Percentiles rank a stretch among this genome's conserved stretches.
phyloP scores from a whole-genome alignment of 2,113 vertebrate genomes.

The Centropus bengalensis region DNA sequence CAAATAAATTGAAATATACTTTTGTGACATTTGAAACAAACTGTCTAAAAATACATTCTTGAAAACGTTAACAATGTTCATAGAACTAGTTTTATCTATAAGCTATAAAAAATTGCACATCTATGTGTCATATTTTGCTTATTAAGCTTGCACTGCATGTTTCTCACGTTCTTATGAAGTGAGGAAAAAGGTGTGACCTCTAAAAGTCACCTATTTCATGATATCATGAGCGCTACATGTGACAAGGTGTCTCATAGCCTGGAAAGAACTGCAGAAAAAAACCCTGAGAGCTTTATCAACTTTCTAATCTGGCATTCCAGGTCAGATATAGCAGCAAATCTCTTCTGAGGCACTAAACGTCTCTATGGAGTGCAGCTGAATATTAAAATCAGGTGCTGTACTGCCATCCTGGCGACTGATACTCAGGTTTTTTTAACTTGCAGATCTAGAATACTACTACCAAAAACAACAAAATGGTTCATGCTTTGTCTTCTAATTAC shows the following conservation, averaged over 20 bases:
- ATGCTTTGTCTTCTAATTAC: neutral
- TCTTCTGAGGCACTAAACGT: neutral
- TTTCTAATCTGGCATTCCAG: neutral
- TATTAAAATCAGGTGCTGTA: neutral
- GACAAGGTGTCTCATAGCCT: neutral
- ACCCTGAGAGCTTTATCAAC: neutral
- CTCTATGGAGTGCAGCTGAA: neutral
- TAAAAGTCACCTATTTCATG: neutral
- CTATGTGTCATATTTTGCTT: neutral
- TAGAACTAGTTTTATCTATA: too few species aligned
- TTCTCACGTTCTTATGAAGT: neutral
- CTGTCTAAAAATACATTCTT: too few species aligned
- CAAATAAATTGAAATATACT: too few species aligned
- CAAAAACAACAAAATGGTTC: neutral
- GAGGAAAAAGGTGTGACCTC: neutral
- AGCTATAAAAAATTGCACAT: neutral
- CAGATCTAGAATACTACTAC: neutral
- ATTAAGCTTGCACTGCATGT: neutral
- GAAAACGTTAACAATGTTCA: too few species aligned
- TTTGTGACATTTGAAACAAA: too few species aligned
- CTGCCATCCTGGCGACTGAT: neutral
- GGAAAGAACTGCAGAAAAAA: neutral
- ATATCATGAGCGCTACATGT: neutral
- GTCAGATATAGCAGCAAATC: neutral
- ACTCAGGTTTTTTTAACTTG: neutral